phyloP scores from a whole-genome alignment of 2,888 invertebrate species.

The Tricholauxania praeusta region DNA sequence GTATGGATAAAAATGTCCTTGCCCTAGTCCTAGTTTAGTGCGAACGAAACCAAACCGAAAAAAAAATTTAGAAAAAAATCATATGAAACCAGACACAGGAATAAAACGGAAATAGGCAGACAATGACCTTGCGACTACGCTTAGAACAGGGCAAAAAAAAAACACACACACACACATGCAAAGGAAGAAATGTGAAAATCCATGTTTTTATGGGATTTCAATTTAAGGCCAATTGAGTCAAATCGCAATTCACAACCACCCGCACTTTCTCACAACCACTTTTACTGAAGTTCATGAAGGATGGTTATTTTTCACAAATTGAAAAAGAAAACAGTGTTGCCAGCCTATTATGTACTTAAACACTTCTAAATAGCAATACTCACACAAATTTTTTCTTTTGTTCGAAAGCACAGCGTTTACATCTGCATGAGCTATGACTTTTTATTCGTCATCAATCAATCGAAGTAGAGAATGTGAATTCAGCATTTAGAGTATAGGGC shows the following conservation, averaged over 20 bases:
- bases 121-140: slow-evolving; percentile 19
- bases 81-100: slow-evolving; percentile 8
- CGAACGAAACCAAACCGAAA: slow-evolving; percentile 32
- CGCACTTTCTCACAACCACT: too few relatives aligned
- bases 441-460: slow-evolving; percentile 33
- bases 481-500: not conserved
- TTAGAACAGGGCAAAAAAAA: not conserved
- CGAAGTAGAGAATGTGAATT: slow-evolving; percentile 1
- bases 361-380: not conserved
- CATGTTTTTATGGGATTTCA: slow-evolving; percentile 25
- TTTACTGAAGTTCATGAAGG: too few relatives aligned
- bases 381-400: not conserved
- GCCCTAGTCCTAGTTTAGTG: slow-evolving; percentile 59
- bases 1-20: slow-evolving; percentile 53
- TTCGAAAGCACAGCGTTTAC: slow-evolving; percentile 5
- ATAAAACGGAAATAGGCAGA: slow-evolving; percentile 25
- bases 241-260: too few relatives aligned
- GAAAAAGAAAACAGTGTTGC: not conserved
- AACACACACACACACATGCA: too few relatives aligned
- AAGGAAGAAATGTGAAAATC: not conserved
- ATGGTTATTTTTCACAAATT: too few relatives aligned
- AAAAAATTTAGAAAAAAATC: not conserved
- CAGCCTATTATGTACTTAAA: not conserved
- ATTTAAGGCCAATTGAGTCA: slow-evolving; percentile 12
- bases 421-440: slow-evolving; percentile 25